These are phyloP conservation scores for Spinus pinus DNA, from an alignment of 2,797 vertebrate species.

Conservation along the genomic window DNA sequence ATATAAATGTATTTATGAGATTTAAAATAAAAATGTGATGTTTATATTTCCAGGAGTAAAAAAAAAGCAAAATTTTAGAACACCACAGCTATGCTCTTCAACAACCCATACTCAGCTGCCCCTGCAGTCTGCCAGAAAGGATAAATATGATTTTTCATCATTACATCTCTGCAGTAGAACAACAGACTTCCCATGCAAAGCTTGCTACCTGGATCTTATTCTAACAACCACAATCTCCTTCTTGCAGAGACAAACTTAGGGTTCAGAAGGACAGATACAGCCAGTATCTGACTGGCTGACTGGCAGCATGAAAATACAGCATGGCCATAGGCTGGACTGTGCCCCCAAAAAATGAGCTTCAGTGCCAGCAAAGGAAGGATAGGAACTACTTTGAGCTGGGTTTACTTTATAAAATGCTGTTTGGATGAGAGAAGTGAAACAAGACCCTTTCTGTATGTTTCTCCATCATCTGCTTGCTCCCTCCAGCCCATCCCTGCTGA, in stretches of 20 bases:
- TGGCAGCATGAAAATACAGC: not conserved
- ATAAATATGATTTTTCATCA: not conserved
- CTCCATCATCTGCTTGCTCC: not conserved
- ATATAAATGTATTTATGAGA: not conserved
- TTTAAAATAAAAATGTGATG: constrained; percentile 23
- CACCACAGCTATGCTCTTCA: not conserved
- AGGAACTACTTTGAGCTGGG: not conserved
- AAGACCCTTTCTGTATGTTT: not conserved
- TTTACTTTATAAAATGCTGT: not conserved
- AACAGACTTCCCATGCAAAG: not conserved
- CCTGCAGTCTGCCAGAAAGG: not conserved
- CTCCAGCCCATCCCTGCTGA: not conserved
- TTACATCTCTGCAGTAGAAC: not conserved
- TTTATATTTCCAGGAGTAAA: constrained; percentile 18
- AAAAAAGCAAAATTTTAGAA: not conserved
- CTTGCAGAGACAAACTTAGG: not conserved
- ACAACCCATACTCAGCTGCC: not conserved
- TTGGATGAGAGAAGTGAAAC: not conserved
- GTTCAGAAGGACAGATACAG: not conserved
- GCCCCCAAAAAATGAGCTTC: not conserved
- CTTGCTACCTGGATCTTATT: not conserved
- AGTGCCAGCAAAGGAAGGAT: not conserved
- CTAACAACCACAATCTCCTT: not conserved
- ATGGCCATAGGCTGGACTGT: not conserved
- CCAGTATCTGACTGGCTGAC: not conserved